Percentiles rank a stretch among this genome's conserved stretches.
Evolutionary conservation across 2,797 vertebrate species (phyloP).

Genomic region (Myoxocephalus aenaeus): DNA sequence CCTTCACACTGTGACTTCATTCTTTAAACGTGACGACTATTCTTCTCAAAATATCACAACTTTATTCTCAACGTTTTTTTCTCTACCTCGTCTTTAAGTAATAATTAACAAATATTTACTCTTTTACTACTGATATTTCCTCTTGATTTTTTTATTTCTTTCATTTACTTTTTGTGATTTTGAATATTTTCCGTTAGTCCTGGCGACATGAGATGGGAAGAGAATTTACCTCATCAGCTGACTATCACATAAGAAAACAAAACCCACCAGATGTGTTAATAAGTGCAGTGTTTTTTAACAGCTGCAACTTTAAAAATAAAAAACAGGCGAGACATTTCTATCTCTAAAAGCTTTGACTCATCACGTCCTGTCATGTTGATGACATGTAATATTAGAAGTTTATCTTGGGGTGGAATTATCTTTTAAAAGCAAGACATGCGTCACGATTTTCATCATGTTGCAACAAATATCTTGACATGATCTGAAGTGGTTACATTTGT

Average conservation of each 20-base stretch:
- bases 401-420: conserved; percentile 26
- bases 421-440: conserved; percentile 24
- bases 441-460: conserved; percentile 35
- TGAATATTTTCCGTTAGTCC: not conserved
- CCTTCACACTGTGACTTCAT: not conserved
- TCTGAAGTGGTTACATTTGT: conserved; percentile 54
- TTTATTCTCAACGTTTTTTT: too few species aligned
- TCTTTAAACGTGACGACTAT: too few species aligned
- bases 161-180: not conserved
- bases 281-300: not conserved
- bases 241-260: not conserved
- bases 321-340: not conserved
- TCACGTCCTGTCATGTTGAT: conserved; percentile 21
- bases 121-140: not conserved
- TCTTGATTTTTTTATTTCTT: not conserved
- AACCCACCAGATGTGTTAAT: not conserved
- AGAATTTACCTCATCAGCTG: not conserved
- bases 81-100: not conserved
- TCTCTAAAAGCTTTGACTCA: conserved; percentile 7
- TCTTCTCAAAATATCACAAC: too few species aligned
- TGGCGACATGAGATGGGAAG: not conserved
- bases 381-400: not conserved
- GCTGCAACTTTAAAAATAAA: not conserved
- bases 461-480: conserved; percentile 51
- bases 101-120: not conserved